phyloP scores from a whole-genome alignment of 2,888 invertebrate genomes.

The Gymnosoma rotundatum region DNA sequence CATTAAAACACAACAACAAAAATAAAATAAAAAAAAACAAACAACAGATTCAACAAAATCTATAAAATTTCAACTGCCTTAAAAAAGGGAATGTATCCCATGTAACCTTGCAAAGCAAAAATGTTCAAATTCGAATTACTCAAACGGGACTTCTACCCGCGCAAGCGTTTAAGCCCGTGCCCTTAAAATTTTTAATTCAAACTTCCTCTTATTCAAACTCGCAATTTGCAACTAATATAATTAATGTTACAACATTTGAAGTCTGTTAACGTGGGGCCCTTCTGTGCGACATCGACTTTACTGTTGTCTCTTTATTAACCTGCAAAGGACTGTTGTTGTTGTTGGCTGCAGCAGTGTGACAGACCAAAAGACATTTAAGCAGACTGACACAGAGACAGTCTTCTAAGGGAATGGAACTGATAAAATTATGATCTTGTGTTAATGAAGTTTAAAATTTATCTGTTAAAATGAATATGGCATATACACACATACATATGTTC shows the following conservation, averaged over 20 bases:
- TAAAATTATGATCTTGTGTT: conserved; percentile 36
- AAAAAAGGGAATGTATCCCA: conserved; percentile 27
- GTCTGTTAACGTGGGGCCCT: conserved; percentile 16
- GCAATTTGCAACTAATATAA: background rate
- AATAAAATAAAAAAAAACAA: no score
- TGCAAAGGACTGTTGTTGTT: background rate
- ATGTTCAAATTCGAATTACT: no score
- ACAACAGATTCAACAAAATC: conserved; percentile 34
- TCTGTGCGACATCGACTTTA: conserved; percentile 25
- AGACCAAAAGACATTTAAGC: background rate
- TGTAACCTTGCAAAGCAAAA: background rate
- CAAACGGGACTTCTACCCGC: no score
- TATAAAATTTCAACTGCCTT: conserved; percentile 38
- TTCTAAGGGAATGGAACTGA: conserved; percentile 28
- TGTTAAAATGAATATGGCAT: conserved; percentile 17
- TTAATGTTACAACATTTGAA: background rate
- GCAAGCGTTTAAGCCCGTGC: background rate
- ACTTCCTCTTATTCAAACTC: background rate
- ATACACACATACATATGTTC: background rate
- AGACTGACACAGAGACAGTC: background rate
- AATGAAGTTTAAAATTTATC: conserved; percentile 48
- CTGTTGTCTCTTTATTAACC: conserved; percentile 29
- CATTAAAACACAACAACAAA: conserved; percentile 22
- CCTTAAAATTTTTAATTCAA: background rate
- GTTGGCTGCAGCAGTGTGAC: conserved; percentile 29